These are phyloP conservation scores for Pachydiplax longipennis DNA, from an alignment of 2,888 invertebrate species.

Conservation along the genomic window DNA sequence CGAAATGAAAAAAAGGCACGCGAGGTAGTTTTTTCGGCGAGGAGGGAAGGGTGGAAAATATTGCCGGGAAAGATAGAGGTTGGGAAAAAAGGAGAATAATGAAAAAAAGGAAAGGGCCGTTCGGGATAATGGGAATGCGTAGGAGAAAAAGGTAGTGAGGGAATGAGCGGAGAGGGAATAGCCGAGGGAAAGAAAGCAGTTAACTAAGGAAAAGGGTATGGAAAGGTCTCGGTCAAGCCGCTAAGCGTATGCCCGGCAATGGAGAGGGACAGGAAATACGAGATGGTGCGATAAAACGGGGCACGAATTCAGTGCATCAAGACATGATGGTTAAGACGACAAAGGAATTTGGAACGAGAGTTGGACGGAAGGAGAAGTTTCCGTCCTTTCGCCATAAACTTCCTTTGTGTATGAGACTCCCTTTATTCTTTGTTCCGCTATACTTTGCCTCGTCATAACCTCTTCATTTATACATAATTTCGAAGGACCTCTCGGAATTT, in stretches of 20 bases:
- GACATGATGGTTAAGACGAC: too few species aligned
- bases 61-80: not conserved
- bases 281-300: not conserved
- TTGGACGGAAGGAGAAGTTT: too few species aligned
- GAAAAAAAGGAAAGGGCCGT: not conserved
- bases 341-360: too few species aligned
- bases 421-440: too few species aligned
- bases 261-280: not conserved
- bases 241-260: not conserved
- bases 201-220: not conserved
- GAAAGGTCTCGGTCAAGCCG: not conserved
- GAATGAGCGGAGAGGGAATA: not conserved
- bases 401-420: too few species aligned
- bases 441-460: too few species aligned
- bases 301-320: too few species aligned
- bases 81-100: not conserved
- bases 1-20: not conserved
- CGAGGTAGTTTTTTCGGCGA: not conserved
- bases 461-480: too few species aligned
- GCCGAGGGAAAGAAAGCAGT: not conserved
- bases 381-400: too few species aligned
- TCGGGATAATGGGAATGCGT: not conserved
- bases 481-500: too few species aligned
- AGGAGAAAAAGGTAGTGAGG: not conserved
- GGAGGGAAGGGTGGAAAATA: not conserved